phyloP scores from a whole-genome alignment of 2,113 vertebrate genomes.

The Monarcha castaneiventris region DNA sequence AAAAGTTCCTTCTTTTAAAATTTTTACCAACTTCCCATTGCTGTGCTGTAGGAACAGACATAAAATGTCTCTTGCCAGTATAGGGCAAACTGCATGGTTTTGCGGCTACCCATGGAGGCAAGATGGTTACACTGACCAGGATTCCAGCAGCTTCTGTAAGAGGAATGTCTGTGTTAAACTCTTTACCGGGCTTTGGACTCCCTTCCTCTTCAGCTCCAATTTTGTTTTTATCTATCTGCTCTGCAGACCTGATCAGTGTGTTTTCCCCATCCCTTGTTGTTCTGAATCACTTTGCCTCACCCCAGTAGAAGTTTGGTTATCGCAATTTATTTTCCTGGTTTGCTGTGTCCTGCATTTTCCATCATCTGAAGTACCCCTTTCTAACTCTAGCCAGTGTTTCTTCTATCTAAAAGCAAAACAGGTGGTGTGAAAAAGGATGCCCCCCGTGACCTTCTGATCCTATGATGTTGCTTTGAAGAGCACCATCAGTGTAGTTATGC shows the following conservation, averaged over 20 bases:
- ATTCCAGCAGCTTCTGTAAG: neutral
- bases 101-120: neutral
- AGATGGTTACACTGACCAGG: neutral
- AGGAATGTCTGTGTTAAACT: neutral
- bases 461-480: neutral
- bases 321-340: neutral
- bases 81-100: neutral
- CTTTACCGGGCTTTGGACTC: neutral
- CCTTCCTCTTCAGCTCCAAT: neutral
- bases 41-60: neutral
- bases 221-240: neutral
- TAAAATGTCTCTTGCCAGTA: neutral
- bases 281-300: neutral
- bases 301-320: neutral
- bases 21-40: neutral
- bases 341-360: neutral
- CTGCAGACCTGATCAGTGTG: fast-evolving
- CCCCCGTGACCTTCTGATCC: neutral
- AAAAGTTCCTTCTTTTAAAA: neutral
- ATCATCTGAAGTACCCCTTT: neutral
- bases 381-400: neutral
- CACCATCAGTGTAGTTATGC: fast-evolving
- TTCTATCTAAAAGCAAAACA: neutral
- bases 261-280: neutral
- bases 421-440: neutral